Conservation (phyloP, 2,797 vertebrate genomes). For the Ctenopoma multispine region DNA sequence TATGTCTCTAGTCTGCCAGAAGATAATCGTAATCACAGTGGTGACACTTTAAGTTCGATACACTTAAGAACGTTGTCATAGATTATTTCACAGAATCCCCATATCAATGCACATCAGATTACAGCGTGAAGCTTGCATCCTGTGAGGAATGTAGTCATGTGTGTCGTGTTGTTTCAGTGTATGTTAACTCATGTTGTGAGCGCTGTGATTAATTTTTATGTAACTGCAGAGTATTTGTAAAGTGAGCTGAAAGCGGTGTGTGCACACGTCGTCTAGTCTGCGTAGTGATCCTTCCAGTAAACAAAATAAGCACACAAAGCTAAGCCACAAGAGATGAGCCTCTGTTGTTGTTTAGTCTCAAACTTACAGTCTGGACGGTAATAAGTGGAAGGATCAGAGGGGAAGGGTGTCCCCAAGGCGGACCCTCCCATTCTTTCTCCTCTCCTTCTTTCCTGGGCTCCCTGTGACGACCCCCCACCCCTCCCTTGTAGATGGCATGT, state of each 20-base stretch:
- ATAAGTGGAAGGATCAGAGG: slow-evolving; percentile 79
- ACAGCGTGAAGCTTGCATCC: slow-evolving; percentile 30
- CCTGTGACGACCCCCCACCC: slow-evolving; percentile 56
- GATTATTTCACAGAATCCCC: slow-evolving; percentile 61
- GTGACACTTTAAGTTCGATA: slow-evolving; percentile 63
- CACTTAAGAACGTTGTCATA: slow-evolving; percentile 46
- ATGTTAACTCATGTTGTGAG: slow-evolving; percentile 46
- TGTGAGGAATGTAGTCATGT: slow-evolving; percentile 49
- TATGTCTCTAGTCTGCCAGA: slow-evolving; percentile 55
- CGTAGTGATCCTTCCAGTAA: slow-evolving; percentile 78
- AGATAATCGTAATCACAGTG: slow-evolving; percentile 52
- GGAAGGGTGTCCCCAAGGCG: slow-evolving; percentile 79
- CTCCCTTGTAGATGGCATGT: slow-evolving; percentile 68
- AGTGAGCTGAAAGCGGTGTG: slow-evolving; percentile 58
- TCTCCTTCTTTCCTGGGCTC: slow-evolving; percentile 48
- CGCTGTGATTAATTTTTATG: slow-evolving; percentile 76
- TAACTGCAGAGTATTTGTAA: slow-evolving; percentile 72
- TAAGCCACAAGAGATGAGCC: slow-evolving; percentile 78
- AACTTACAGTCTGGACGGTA: slow-evolving; percentile 74
- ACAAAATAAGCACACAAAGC: slow-evolving; percentile 68
- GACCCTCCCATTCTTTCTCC: slow-evolving; percentile 68
- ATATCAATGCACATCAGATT: slow-evolving; percentile 57
- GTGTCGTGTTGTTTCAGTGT: slow-evolving; percentile 62
- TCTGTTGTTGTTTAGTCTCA: slow-evolving; percentile 87
- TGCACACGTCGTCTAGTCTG: slow-evolving; percentile 58